Evolutionary conservation across 1,140 invertebrate genomes (phyloP).

Genomic region (Drosophila micromelanica): DNA sequence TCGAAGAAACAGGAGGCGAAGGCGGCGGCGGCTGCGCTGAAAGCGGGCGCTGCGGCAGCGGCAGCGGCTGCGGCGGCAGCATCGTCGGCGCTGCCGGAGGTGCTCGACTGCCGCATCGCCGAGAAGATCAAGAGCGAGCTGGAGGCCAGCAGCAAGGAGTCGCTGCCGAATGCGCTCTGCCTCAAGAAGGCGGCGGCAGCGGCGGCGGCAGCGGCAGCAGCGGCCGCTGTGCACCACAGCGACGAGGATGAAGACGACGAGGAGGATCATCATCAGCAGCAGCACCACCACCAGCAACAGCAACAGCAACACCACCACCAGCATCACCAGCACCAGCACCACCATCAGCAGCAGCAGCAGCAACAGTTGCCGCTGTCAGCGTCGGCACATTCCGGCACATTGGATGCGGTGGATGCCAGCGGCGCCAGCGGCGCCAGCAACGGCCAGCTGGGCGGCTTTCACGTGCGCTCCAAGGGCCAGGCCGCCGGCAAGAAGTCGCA

Average conservation of each 20-base stretch:
- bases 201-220: constrained; percentile 50
- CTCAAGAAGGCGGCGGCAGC: constrained; percentile 72
- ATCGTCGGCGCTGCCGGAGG: constrained; percentile 71
- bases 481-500: constrained; percentile 54
- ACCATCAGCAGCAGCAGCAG: constrained; percentile 7
- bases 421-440: constrained; percentile 39
- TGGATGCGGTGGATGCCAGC: constrained; percentile 51
- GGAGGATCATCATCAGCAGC: constrained; percentile 38
- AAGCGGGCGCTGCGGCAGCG: constrained; percentile 42
- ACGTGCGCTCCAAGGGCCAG: constrained; percentile 55
- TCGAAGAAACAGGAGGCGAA: constrained; percentile 74
- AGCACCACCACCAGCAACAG: constrained; percentile 11
- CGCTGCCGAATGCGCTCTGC: constrained; percentile 71
- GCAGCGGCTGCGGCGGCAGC: constrained; percentile 56
- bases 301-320: background rate
- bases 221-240: constrained; percentile 35
- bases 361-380: constrained; percentile 7
- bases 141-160: constrained; percentile 73
- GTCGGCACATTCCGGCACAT: too few relatives aligned
- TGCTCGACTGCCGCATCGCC: constrained; percentile 82
- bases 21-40: constrained; percentile 62
- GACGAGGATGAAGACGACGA: constrained; percentile 67
- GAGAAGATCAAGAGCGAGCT: constrained; percentile 84
- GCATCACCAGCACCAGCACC: background rate
- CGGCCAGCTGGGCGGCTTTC: constrained; percentile 61